A percentile compares a stretch with the other conserved stretches of the same genome.
phyloP scores from a whole-genome alignment of 2,113 vertebrate species.

The Myiozetetes cayanensis region DNA sequence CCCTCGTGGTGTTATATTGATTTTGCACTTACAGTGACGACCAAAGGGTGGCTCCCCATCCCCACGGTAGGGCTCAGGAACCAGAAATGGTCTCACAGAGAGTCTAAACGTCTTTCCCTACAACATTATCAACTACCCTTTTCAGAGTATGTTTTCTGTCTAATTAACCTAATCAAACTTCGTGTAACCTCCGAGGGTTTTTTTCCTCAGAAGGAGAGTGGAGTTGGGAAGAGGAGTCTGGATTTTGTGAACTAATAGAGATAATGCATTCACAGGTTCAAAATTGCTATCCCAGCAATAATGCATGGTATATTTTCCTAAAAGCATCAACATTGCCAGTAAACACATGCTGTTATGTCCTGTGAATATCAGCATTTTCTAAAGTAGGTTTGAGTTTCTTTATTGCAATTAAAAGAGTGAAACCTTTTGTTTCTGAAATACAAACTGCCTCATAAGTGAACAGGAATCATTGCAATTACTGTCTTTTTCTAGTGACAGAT shows the following conservation, averaged over 20 bases:
- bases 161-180: not conserved
- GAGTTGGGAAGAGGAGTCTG: not conserved
- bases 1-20: not conserved
- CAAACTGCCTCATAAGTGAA: not conserved
- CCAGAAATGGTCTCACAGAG: not conserved
- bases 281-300: not conserved
- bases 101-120: not conserved
- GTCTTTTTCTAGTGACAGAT: not conserved
- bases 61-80: not conserved
- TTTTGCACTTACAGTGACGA: conserved; percentile 27
- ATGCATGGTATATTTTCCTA: not conserved
- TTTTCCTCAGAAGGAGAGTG: not conserved
- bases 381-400: not conserved
- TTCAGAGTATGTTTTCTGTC: not conserved
- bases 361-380: not conserved
- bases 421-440: not conserved
- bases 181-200: not conserved
- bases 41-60: conserved; percentile 46
- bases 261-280: not conserved
- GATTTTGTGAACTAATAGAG: not conserved
- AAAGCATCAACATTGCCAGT: not conserved
- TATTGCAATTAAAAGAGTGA: not conserved
- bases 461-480: not conserved
- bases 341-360: not conserved
- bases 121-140: not conserved